Evolutionary conservation across 1,140 invertebrate species (phyloP).

Genomic region (Drosophila mauritiana): DNA sequence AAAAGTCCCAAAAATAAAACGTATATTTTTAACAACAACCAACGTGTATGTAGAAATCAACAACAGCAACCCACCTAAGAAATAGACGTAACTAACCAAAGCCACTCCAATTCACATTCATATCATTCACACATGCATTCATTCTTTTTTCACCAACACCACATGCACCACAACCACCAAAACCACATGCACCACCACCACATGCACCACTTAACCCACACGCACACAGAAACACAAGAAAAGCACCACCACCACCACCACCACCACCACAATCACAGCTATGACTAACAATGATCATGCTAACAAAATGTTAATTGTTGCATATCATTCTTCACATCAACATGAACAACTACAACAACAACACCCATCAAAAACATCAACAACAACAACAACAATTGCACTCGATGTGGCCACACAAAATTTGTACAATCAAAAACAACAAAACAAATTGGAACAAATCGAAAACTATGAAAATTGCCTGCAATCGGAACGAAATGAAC

Average conservation of each 20-base stretch:
- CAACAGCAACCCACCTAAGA: conserved; percentile 5
- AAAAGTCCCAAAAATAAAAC: neutral
- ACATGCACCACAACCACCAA: conserved; percentile 26
- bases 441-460: conserved; percentile 83
- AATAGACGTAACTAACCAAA: conserved; percentile 4
- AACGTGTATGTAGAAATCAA: conserved; percentile 12
- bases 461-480: conserved; percentile 83
- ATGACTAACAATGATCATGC: conserved; percentile 78
- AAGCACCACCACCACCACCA: conserved; percentile 39
- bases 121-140: conserved; percentile 53
- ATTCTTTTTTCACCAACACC: conserved; percentile 75
- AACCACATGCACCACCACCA: conserved; percentile 18
- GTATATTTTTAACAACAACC: conserved; percentile 2
- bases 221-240: conserved; percentile 40
- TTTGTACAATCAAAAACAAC: conserved; percentile 81
- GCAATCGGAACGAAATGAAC: conserved; percentile 50
- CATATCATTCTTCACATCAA: conserved; percentile 84
- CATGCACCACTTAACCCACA: conserved; percentile 44
- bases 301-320: conserved; percentile 82
- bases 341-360: conserved; percentile 73
- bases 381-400: conserved; percentile 42
- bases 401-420: conserved; percentile 83
- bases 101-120: conserved; percentile 5
- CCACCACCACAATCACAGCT: conserved; percentile 40
- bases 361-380: conserved; percentile 52